Evolutionary conservation across 2,888 invertebrate species (phyloP), one percentile per base, ranked within the genome.

Genomic region (Lottia gigantea): DNA sequence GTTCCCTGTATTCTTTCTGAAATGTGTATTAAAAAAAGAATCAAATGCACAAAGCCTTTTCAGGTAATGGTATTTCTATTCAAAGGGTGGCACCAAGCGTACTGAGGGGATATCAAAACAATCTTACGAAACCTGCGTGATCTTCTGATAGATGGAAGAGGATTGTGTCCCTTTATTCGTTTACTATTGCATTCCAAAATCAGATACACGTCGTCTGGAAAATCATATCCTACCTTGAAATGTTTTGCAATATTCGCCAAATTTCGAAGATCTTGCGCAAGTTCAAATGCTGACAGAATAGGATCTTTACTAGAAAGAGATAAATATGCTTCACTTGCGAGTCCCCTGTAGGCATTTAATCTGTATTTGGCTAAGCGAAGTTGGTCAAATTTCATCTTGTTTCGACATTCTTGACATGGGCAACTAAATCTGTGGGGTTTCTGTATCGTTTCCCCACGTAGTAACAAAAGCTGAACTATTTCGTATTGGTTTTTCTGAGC

Each of bases 401-500:
- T 83, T 6, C 76, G 72, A 72, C 86, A 86, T 71, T 85, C 84
- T 61, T 80, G 78, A 70, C 88, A 88, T 4, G 80, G 71, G 66
- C 88, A 88, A 49, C 83, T 77, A 67, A 82, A 84, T 73, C 85
- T 86, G 76, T 88, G 88, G 0, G 88, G 88, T 66, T 85, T 85
- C 40, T 80, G 80, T 46, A 88, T 87, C 15, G 75, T 76, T 69
- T 87, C 87, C 0, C 87, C 87, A 25, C 86, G 78, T 26, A 85
- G 73, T 46, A 88, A 74, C 26, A 86, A 73, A 12, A 85, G 72
- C 73, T 85, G 84, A 0, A 86, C 85, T 26, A 87, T 85, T 76
- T 87, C 86, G 67, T 84, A 86, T 74, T 85, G 86, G 76, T 87
- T 87, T 69, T 85, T 84, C 79, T 87, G 86, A 0, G 87, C 77